Base-by-base conservation (phyloP, 2,113 vertebrate genomes). In the Bambusicola thoracicus region DNA sequence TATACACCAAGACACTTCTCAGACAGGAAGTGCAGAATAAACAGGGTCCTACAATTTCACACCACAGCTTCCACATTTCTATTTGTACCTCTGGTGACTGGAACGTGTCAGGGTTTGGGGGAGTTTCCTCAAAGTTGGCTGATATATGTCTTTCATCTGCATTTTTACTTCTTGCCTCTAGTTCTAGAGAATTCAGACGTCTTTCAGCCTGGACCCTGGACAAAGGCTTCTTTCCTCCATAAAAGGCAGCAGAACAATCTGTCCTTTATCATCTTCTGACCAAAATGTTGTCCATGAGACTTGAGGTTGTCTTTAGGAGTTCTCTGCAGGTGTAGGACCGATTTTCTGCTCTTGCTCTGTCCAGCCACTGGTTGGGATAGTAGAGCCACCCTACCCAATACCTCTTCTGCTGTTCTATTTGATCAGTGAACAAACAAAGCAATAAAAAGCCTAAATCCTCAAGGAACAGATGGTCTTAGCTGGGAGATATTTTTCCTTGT, bases 11-110 rank as follows among this genome's bases (percentile, higher is more conserved):
- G 72, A 58, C 14, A 5, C 48, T 89, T 68, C 30, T 73, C 10
- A 46, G 41, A 55, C 1, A 0, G 3, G 0, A 63, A 79, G 40
- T 95, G 85, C 61, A 27, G 80, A 95, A n/a, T 38, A 68, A 81
- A 84, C 46, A 87, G 73, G 72, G 88, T 59, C 90, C 82, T 24
- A 41, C 46, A n/a, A 27, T 90, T 88, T 70, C 92, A 90, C 59
- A 73, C 72, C 72, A 62, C 46, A 14, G 32, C 48, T 88, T 75
- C 68, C 21, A 11, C 49, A 78, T 55, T 81, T 55, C 22, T 24
- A 59, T 81, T 86, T 66, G 80, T 73, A 86, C 65, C 90, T 93
- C 82, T 67, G 73, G 19, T 67, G 88, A 17, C 73, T 74, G 53
- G 9, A 91, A 38, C 27, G 15, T 21, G 66, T 29, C 32, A 41